Percentiles rank a stretch among this genome's conserved stretches.
Conservation (phyloP, 1,140 invertebrate genomes). For the Lordiphosa clarofinis region DNA sequence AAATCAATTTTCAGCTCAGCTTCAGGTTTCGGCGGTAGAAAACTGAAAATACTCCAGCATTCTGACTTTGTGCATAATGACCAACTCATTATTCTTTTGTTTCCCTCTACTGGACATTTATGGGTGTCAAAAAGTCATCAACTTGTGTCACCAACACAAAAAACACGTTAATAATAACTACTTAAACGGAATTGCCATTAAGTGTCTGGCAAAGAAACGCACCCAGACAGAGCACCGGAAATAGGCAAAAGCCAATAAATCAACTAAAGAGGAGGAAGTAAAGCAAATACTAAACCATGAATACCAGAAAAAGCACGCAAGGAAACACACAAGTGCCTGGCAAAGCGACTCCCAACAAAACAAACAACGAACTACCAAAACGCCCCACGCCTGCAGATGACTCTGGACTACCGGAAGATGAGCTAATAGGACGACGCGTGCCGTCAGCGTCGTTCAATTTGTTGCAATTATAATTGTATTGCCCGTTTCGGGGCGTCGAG, state of each 20-base stretch:
- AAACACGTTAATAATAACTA: slow-evolving; percentile 29
- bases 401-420: slow-evolving; percentile 36
- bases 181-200: slow-evolving; percentile 22
- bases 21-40: too few relatives aligned
- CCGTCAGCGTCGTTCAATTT: slow-evolving; percentile 51
- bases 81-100: too few relatives aligned
- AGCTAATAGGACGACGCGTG: slow-evolving; percentile 50
- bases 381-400: slow-evolving; percentile 6
- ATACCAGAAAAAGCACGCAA: neutral
- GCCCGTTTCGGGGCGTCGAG: slow-evolving; percentile 2
- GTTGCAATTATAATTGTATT: slow-evolving; percentile 62
- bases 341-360: slow-evolving; percentile 6
- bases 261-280: slow-evolving; percentile 38
- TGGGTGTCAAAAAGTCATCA: slow-evolving; percentile 13
- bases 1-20: too few relatives aligned
- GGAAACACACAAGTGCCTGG: slow-evolving; percentile 6
- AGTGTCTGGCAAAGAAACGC: slow-evolving; percentile 10
- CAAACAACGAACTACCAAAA: slow-evolving; percentile 5
- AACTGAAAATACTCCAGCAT: too few relatives aligned
- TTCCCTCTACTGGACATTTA: neutral
- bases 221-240: slow-evolving; percentile 32
- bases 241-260: slow-evolving; percentile 59
- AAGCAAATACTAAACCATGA: slow-evolving; percentile 14
- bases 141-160: slow-evolving; percentile 5
- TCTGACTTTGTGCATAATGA: too few relatives aligned